Conservation (phyloP, 2,113 vertebrate genomes). For the Sphyrna mokarran region DNA sequence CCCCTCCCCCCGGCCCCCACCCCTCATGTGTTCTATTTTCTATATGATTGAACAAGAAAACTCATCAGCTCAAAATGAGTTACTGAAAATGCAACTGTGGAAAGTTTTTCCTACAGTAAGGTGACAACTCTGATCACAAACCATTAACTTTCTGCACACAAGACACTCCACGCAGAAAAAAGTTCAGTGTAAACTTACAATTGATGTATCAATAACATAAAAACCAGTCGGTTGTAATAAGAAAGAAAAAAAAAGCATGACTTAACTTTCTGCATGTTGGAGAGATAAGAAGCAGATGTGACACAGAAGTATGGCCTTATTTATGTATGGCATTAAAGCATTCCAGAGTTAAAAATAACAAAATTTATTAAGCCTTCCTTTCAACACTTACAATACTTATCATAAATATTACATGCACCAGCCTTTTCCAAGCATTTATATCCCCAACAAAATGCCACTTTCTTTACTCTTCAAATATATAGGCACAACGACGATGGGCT, state of each 20-base stretch:
- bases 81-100: not conserved
- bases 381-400: constrained; percentile 14
- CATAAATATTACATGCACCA: constrained; percentile 30
- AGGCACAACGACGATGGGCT: not conserved
- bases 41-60: not conserved
- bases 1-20: too few relatives aligned
- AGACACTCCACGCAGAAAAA: not conserved
- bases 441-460: not conserved
- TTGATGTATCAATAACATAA: not conserved
- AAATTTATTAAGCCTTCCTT: constrained; percentile 4
- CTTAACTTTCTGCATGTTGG: not conserved
- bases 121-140: not conserved
- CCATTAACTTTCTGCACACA: not conserved
- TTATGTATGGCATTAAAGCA: constrained; percentile 14
- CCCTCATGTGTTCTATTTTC: too few relatives aligned
- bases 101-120: not conserved
- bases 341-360: constrained; percentile 11
- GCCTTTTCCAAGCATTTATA: constrained; percentile 21
- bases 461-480: not conserved
- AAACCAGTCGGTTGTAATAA: not conserved
- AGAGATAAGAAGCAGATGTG: not conserved
- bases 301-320: not conserved
- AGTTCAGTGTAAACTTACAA: not conserved
- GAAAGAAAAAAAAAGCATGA: not conserved
- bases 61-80: not conserved